These are phyloP conservation scores for Hypothenemus hampei DNA, from an alignment of 1,140 invertebrate genomes.

Conservation along the genomic window DNA sequence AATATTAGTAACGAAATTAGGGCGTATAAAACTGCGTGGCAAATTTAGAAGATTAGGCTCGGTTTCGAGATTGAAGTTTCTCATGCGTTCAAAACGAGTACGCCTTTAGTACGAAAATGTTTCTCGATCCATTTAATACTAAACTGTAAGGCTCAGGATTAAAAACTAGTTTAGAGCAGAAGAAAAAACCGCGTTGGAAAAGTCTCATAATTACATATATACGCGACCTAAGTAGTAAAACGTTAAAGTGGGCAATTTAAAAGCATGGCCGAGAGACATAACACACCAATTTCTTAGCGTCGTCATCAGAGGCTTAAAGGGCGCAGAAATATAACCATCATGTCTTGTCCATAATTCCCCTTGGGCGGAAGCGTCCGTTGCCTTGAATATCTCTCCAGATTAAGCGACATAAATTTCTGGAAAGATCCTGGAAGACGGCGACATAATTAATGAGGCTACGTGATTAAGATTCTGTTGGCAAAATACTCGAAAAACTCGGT, in stretches of 20 bases:
- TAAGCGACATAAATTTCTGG: constrained; percentile 38
- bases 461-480: constrained; percentile 39
- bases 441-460: constrained; percentile 41
- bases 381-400: constrained; percentile 38
- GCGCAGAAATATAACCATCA: constrained; percentile 33
- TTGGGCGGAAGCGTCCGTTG: constrained; percentile 14
- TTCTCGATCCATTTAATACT: background rate
- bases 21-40: constrained; percentile 31
- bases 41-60: constrained; percentile 30
- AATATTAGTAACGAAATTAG: constrained; percentile 32
- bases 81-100: too few species aligned
- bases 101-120: too few species aligned
- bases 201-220: constrained; percentile 2
- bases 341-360: constrained; percentile 36
- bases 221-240: constrained; percentile 1
- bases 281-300: constrained; percentile 23
- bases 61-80: constrained; percentile 26
- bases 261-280: constrained; percentile 18
- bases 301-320: constrained; percentile 24
- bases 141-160: too few species aligned
- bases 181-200: constrained; percentile 1
- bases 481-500: constrained; percentile 30
- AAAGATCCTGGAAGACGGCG: constrained; percentile 30
- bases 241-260: constrained; percentile 27
- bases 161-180: too few species aligned